phyloP scores from a whole-genome alignment of 53 echinoderm and acorn worm genomes.

The Luidia sarsii region DNA sequence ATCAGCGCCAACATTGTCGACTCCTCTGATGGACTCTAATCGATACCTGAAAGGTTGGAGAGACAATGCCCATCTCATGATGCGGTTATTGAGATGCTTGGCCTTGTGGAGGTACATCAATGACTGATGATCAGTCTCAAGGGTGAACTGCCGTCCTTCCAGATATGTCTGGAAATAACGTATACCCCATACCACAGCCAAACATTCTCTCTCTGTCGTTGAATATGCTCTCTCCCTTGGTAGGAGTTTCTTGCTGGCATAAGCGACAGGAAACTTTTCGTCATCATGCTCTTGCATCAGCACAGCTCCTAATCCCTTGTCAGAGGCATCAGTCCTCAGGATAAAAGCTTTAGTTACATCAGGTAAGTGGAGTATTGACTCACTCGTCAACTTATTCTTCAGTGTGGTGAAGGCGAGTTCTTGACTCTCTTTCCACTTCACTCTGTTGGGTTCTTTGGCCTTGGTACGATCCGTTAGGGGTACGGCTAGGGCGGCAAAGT shows the following conservation, averaged over 20 bases:
- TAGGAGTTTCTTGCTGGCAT: conserved; percentile 40
- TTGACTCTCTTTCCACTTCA: conserved; percentile 15
- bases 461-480: conserved; percentile 42
- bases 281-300: conserved; percentile 38
- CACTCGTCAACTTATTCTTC: conserved; percentile 19
- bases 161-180: conserved; percentile 45
- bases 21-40: conserved; percentile 57
- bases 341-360: conserved; percentile 27
- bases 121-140: conserved; percentile 56
- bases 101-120: conserved; percentile 24
- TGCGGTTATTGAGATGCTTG: conserved; percentile 44
- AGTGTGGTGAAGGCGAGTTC: conserved; percentile 43
- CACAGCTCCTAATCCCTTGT: conserved; percentile 55
- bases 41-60: conserved; percentile 54
- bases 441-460: conserved; percentile 26
- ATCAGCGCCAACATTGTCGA: conserved; percentile 70
- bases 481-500: conserved; percentile 26
- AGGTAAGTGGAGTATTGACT: conserved; percentile 47
- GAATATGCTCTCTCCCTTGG: conserved; percentile 34
- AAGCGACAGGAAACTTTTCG: conserved; percentile 56
- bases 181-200: conserved; percentile 38
- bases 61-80: conserved; percentile 52
- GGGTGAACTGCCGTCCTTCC: conserved; percentile 38
- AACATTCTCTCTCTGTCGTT: conserved; percentile 37
- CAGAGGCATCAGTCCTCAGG: conserved; percentile 48